Base-by-base conservation (phyloP, 2,113 vertebrate genomes). In the Pholis gunnellus region DNA sequence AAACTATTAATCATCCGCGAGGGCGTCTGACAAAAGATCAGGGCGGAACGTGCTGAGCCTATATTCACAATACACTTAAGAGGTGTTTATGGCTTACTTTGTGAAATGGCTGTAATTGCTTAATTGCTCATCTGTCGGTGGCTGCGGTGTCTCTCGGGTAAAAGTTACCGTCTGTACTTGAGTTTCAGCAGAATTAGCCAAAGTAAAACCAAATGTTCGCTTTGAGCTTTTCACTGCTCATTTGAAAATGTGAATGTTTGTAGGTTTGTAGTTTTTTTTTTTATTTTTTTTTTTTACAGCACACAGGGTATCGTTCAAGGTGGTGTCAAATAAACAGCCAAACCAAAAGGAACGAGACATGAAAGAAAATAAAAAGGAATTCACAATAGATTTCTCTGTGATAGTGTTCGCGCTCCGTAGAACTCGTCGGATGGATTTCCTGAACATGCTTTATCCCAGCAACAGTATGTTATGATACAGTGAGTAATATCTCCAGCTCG, bases 1-100 rank as follows among this genome's bases (percentile, higher is more conserved):
- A 91, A 95, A 95, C 95, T 95, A 95, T 95, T 95, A 95, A 95
- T 95, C 95, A 96, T 95, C 84, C 83, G 29, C 18, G 68, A 78
- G 90, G 88, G 87, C 70, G 59, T 73, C 75, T 95, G 93, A 94
- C 93, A 93, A 86, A 89, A 80, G 85, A 90, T 81, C 79, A 63
- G 4, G 73, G 82, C 46, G 76, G 87, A 88, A 84, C 83, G 88
- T 90, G 93, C 87, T 66, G 83, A 59, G 72, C 78, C 75, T 42
- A 57, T 77, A 68, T 78, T 89, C 82, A 69, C 68, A 54, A 81
- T 78, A 85, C 92, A 91, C 92, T 91, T 88, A 87, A 18, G 81
- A 81, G 90, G 94, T 94, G 92, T 94, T 95, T 94, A 93, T 90
- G 82, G 90, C 94, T 94, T 91, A 91, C 93, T 95, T 90, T 89